Evolutionary conservation across 2,113 vertebrate species (phyloP).

Genomic region (Bostrychus sinensis): DNA sequence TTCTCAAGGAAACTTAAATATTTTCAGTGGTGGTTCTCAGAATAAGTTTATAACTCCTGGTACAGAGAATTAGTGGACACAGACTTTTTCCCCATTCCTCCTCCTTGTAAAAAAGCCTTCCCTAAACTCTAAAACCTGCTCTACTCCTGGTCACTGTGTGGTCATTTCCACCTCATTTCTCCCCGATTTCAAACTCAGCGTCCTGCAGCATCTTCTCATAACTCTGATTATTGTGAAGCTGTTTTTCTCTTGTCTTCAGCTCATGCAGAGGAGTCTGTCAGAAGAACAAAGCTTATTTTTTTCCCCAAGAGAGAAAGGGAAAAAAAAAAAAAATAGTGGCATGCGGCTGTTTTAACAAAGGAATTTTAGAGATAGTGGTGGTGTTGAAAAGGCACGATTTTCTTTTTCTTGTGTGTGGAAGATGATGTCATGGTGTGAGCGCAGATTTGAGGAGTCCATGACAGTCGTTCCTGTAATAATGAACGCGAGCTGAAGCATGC

Average conservation of each 20-base stretch:
- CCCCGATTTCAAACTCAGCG: neutral
- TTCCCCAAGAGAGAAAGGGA: conserved; percentile 16
- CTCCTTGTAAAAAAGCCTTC: too few species aligned
- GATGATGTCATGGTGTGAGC: neutral
- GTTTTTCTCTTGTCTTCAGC: neutral
- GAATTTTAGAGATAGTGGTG: conserved; percentile 14
- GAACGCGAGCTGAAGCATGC: too few species aligned
- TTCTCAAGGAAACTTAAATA: too few species aligned
- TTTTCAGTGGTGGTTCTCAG: too few species aligned
- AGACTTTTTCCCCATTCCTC: neutral
- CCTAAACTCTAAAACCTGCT: too few species aligned
- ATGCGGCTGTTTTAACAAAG: conserved; percentile 37
- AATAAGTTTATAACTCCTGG: too few species aligned
- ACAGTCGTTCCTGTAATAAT: too few species aligned
- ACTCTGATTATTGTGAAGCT: neutral
- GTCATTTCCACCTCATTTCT: neutral
- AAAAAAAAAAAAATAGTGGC: conserved; percentile 16
- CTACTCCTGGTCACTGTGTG: neutral
- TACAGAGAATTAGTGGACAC: neutral
- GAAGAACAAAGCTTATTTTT: conserved; percentile 40
- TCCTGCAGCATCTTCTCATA: neutral
- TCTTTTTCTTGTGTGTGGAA: neutral
- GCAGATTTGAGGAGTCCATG: neutral
- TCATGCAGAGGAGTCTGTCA: neutral
- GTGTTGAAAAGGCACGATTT: conserved; percentile 6